phyloP scores from a whole-genome alignment of 2,113 vertebrate genomes.

The Rhinolophus sinicus region DNA sequence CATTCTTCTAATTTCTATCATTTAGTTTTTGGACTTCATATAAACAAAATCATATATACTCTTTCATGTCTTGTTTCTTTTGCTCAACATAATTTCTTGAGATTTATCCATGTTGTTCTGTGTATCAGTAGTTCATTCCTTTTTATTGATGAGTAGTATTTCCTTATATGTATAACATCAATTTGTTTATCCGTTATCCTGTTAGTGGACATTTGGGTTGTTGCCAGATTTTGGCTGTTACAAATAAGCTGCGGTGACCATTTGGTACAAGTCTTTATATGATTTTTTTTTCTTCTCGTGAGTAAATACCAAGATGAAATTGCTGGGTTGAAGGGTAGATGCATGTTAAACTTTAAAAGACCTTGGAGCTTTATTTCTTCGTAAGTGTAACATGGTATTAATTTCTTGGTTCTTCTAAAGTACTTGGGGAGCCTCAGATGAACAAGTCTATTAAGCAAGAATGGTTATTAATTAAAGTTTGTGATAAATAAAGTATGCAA shows the following conservation, averaged over 20 bases:
- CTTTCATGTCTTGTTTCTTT: not conserved
- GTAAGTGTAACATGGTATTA: not conserved
- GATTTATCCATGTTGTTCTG: not conserved
- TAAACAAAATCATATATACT: not conserved
- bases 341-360: not conserved
- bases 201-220: not conserved
- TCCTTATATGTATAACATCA: not conserved
- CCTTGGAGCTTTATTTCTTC: not conserved
- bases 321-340: not conserved
- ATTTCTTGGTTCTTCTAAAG: not conserved
- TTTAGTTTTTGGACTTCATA: not conserved
- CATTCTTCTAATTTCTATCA: not conserved
- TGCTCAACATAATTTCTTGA: not conserved
- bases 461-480: conserved; percentile 57
- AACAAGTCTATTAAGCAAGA: conserved; percentile 55
- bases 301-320: not conserved
- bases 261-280: not conserved
- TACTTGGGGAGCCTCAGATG: conserved; percentile 20
- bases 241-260: not conserved
- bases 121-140: not conserved
- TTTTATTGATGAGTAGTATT: not conserved
- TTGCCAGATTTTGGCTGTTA: not conserved
- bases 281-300: not conserved
- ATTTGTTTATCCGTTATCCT: not conserved
- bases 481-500: not conserved